phyloP scores from a whole-genome alignment of 2,113 vertebrate species.

The Ophiodon elongatus region DNA sequence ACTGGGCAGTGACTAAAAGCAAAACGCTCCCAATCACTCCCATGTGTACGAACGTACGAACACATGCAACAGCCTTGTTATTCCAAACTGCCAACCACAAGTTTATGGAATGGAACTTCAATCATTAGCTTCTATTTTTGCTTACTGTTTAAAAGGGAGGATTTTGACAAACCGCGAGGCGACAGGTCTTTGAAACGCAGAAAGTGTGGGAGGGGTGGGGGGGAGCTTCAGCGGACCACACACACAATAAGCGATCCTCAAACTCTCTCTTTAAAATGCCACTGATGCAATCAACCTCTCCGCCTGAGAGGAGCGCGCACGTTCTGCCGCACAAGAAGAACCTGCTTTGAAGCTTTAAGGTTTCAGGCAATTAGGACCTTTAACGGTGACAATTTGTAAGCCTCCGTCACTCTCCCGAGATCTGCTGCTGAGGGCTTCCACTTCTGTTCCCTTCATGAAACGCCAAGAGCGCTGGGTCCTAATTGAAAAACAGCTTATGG shows the following conservation, averaged over 20 bases:
- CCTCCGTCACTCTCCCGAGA: slow-evolving; percentile 58
- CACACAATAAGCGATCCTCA: slow-evolving; percentile 76
- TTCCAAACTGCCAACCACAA: slow-evolving; percentile 50
- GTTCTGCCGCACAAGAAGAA: slow-evolving; percentile 64
- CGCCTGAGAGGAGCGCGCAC: slow-evolving; percentile 42
- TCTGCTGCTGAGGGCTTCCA: slow-evolving; percentile 43
- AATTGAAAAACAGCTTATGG: slow-evolving; percentile 66
- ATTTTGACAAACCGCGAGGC: slow-evolving; percentile 61
- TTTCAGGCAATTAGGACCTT: slow-evolving; percentile 73
- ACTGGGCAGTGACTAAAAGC: slow-evolving; percentile 32
- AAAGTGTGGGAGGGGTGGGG: background rate
- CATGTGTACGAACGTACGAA: slow-evolving; percentile 61
- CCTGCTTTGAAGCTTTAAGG: slow-evolving; percentile 70
- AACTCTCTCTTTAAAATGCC: slow-evolving; percentile 72
- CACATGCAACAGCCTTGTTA: slow-evolving; percentile 60
- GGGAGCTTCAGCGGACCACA: slow-evolving; percentile 74
- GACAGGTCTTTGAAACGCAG: slow-evolving; percentile 71
- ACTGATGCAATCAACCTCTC: slow-evolving; percentile 73
- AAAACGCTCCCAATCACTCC: slow-evolving; percentile 49
- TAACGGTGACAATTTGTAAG: slow-evolving; percentile 75
- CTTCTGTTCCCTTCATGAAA: slow-evolving; percentile 58
- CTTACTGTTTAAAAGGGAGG: slow-evolving; percentile 64
- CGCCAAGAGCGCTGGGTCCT: slow-evolving; percentile 58
- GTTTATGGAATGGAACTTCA: slow-evolving; percentile 70
- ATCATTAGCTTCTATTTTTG: slow-evolving; percentile 71